Evolutionary conservation across 2,888 invertebrate genomes (phyloP).

Genomic region (Perithous albicinctus): DNA sequence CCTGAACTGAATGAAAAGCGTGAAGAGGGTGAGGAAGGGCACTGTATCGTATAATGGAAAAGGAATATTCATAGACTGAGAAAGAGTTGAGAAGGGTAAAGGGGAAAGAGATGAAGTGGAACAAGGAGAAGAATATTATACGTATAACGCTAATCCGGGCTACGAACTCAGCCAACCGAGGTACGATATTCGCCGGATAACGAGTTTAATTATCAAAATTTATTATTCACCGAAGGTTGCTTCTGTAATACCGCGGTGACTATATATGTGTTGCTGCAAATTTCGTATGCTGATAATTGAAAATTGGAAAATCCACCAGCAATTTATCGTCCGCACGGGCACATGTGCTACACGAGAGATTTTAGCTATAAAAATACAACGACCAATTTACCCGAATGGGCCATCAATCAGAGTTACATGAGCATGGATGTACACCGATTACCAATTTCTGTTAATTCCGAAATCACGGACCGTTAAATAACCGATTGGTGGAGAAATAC

Average conservation of each 20-base stretch:
- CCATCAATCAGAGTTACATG: background rate
- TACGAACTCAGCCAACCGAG: background rate
- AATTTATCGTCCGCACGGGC: background rate
- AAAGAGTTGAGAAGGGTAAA: background rate
- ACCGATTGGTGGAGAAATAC: background rate
- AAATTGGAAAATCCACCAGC: background rate
- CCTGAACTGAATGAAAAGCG: constrained; percentile 4
- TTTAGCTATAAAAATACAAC: background rate
- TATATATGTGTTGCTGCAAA: background rate
- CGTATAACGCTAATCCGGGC: constrained; percentile 40
- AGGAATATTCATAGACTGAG: constrained; percentile 44
- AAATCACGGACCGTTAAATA: background rate
- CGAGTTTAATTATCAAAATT: constrained; percentile 59
- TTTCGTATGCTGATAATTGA: background rate
- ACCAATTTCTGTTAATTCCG: background rate
- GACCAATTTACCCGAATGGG: background rate
- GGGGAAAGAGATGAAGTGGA: background rate
- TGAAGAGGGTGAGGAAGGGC: background rate
- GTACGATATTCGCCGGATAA: constrained; percentile 35
- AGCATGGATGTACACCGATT: background rate
- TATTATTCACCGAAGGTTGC: constrained; percentile 35
- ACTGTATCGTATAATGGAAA: background rate
- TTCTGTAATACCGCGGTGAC: background rate
- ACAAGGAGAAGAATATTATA: constrained; percentile 29
- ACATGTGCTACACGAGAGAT: background rate